Base-by-base conservation (phyloP, 2,888 invertebrate species). In the Dermolepida albohirtum region DNA sequence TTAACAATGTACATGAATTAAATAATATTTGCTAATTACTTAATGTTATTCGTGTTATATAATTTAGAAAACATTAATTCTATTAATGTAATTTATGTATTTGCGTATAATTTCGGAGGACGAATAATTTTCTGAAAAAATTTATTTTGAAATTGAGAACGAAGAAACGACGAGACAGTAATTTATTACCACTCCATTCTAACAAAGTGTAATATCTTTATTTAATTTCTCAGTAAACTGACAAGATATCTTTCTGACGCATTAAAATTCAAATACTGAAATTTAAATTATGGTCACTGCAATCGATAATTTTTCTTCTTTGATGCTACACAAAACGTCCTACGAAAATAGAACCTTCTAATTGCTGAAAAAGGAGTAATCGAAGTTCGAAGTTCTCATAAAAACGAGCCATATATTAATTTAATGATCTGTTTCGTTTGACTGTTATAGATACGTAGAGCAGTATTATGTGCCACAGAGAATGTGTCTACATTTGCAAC, bases 341-440 rank as follows among this genome's bases (percentile, higher is more conserved):
- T n/a, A 52, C 34, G 29, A 29, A 52, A 52, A 52, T 52, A 52
- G 34, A 52, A 52, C 12, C 51, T 27, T 34, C 29, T 52, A 52
- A 52, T 34, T 52, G 51, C 34, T n/a, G 34, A n/a, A 12, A 22
- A 14, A n/a, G 34, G 14, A 52, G 12, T 29, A 27, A 27, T 52
- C 51, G 12, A 29, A 52, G 34, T 34, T 29, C 51, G 27, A 34
- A 52, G 22, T 14, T 29, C 29, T 14, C 51, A 52, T 52, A 52
- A 52, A 52, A 52, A 52, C 29, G 34, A 52, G 27, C 29, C 29
- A 52, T 52, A 52, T 34, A 12, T n/a, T 29, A 52, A 52, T 52
- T 52, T 52, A 52, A 52, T 34, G 51, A 29, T 29, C 29, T 52
- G 51, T 52, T 52, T 11, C 51, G 14, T 52, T 34, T 52, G 51